A percentile compares a stretch with the other conserved stretches of the same genome.
These are phyloP conservation scores for Agriopis marginaria DNA, from an alignment of 2,888 invertebrate genomes.

Conservation along the genomic window DNA sequence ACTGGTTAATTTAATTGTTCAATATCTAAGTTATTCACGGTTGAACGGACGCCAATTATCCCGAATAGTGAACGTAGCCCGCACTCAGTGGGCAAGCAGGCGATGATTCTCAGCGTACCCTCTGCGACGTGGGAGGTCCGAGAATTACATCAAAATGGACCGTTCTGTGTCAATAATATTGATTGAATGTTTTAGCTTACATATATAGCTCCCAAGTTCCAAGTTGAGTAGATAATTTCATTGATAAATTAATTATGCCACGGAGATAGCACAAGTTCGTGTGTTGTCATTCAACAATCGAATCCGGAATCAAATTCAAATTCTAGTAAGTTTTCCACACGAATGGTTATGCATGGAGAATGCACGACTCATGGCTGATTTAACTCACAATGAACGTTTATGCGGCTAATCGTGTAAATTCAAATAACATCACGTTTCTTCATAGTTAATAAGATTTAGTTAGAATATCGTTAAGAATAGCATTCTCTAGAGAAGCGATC, in stretches of 20 bases:
- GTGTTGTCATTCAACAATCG: conserved; percentile 22
- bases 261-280: conserved; percentile 20
- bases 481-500: neutral
- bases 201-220: conserved; percentile 9
- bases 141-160: conserved; percentile 45
- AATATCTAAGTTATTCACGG: conserved; percentile 53
- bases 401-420: conserved; percentile 51
- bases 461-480: conserved; percentile 2
- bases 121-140: conserved; percentile 67
- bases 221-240: conserved; percentile 30
- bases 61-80: conserved; percentile 54
- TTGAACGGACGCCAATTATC: conserved; percentile 62
- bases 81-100: conserved; percentile 44
- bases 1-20: conserved; percentile 44
- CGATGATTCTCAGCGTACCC: conserved; percentile 45
- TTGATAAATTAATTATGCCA: conserved; percentile 30
- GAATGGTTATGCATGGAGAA: conserved; percentile 29
- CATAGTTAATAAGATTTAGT: conserved; percentile 31
- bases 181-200: conserved; percentile 37
- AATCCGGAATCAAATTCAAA: conserved; percentile 25
- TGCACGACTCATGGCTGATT: conserved; percentile 40
- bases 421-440: conserved; percentile 52
- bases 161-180: conserved; percentile 39
- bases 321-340: conserved; percentile 28
- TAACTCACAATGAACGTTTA: conserved; percentile 37